Percentiles rank a stretch among this genome's conserved stretches.
These are phyloP conservation scores for Leucozona laternaria DNA, from an alignment of 2,888 invertebrate genomes.

Conservation along the genomic window DNA sequence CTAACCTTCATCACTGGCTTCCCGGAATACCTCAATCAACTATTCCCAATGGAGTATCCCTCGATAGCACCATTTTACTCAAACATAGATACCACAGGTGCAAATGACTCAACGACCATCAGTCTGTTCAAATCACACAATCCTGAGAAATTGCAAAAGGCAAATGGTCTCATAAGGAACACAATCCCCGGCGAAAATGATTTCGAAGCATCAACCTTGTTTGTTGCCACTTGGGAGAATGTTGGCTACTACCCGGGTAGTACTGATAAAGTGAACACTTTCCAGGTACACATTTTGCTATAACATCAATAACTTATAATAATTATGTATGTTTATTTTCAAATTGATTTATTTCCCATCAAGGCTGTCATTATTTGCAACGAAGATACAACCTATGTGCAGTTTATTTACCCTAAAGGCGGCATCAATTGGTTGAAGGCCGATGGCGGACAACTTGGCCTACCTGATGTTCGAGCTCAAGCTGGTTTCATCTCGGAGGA, in stretches of 20 bases:
- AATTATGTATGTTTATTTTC: background rate
- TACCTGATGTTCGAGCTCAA: slow-evolving; percentile 96
- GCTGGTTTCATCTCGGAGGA: slow-evolving; percentile 95
- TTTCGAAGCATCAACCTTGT: slow-evolving; percentile 91
- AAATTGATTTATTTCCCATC: background rate
- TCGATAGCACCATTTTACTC: slow-evolving; percentile 95
- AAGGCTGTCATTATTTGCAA: slow-evolving; percentile 81
- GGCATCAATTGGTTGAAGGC: slow-evolving; percentile 97
- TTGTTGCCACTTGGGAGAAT: slow-evolving; percentile 95
- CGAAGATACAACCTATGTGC: slow-evolving; percentile 89
- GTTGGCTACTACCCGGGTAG: slow-evolving; percentile 89
- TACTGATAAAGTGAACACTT: slow-evolving; percentile 92
- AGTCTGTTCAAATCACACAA: slow-evolving; percentile 89
- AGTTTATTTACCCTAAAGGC: slow-evolving; percentile 93
- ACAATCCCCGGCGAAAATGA: slow-evolving; percentile 89
- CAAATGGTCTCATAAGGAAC: slow-evolving; percentile 88
- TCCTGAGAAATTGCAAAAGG: slow-evolving; percentile 86
- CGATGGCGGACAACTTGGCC: slow-evolving; percentile 88
- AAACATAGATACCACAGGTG: slow-evolving; percentile 91
- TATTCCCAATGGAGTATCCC: slow-evolving; percentile 95
- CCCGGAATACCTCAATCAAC: slow-evolving; percentile 92
- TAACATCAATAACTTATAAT: background rate
- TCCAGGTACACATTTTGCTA: slow-evolving; percentile 88
- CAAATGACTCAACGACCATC: slow-evolving; percentile 87
- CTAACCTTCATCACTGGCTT: slow-evolving; percentile 95